phyloP scores from a whole-genome alignment of 2,888 invertebrate species.

The Melieria crassipennis region DNA sequence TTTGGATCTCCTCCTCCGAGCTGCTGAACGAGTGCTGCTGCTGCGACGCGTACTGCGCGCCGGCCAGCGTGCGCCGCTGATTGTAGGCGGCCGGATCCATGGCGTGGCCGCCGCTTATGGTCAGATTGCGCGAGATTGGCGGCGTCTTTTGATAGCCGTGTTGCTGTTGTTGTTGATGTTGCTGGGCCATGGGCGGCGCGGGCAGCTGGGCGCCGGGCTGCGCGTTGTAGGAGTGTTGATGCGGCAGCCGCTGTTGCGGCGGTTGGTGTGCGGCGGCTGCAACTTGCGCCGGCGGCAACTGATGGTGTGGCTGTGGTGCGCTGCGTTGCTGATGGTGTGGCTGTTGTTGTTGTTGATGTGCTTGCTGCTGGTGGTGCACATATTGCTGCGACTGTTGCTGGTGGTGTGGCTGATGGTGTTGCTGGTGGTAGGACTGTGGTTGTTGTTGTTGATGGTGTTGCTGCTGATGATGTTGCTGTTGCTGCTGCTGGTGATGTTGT shows the following conservation, averaged over 20 bases:
- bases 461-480: slow-evolving; percentile 40
- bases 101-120: slow-evolving; percentile 60
- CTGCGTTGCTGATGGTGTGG: slow-evolving; percentile 31
- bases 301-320: slow-evolving; percentile 36
- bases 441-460: slow-evolving; percentile 47
- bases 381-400: slow-evolving; percentile 40
- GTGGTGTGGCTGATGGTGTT: slow-evolving; percentile 37
- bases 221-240: slow-evolving; percentile 45
- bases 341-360: slow-evolving; percentile 38
- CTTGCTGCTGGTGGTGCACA: slow-evolving; percentile 42
- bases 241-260: slow-evolving; percentile 41
- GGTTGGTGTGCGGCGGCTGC: slow-evolving; percentile 38
- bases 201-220: slow-evolving; percentile 38
- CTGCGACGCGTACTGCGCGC: slow-evolving; percentile 59
- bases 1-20: slow-evolving; percentile 90
- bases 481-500: slow-evolving; percentile 69
- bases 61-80: slow-evolving; percentile 46
- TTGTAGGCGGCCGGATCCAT: slow-evolving; percentile 59
- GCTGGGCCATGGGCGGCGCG: slow-evolving; percentile 26
- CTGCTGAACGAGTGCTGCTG: slow-evolving; percentile 65
- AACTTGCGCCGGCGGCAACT: slow-evolving; percentile 36
- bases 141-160: slow-evolving; percentile 55
- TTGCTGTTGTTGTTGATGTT: too few relatives aligned
- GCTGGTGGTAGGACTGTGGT: slow-evolving; percentile 46
- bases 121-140: slow-evolving; percentile 57